Conservation (phyloP, 37 sponge, comb jelly and placozoan genomes). For the Halichondria panicea region DNA sequence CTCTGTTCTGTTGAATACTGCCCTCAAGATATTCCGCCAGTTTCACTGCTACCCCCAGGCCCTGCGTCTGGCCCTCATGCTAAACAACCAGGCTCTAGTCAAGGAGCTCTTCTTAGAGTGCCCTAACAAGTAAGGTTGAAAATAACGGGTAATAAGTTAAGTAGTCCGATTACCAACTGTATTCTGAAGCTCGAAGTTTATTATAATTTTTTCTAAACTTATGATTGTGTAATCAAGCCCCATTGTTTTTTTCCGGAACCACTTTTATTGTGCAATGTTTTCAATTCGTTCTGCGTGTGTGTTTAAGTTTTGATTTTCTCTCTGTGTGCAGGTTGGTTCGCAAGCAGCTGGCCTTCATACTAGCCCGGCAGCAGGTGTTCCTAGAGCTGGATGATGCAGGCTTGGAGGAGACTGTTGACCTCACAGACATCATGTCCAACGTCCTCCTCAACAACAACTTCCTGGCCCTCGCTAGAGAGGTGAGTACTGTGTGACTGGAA, state of each 20-base stretch:
- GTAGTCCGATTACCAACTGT: no score
- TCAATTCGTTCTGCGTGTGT: no score
- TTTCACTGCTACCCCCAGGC: conserved; percentile 84
- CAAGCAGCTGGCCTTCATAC: conserved; percentile 97
- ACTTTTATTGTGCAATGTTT: no score
- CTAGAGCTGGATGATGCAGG: conserved; percentile 81
- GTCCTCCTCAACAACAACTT: conserved; percentile 92
- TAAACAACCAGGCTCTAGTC: conserved; percentile 80
- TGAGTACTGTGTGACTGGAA: no score
- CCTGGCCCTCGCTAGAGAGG: conserved; percentile 94
- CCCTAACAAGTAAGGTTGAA: conserved; percentile 60
- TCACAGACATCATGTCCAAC: conserved; percentile 94
- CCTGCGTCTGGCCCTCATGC: conserved; percentile 85
- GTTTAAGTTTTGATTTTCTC: no score
- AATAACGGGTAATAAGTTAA: no score
- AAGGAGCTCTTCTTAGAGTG: conserved; percentile 75
- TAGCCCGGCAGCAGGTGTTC: conserved; percentile 96
- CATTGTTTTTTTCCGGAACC: no score
- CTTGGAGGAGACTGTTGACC: conserved; percentile 71
- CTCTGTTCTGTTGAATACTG: conserved; percentile 72
- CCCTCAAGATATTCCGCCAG: conserved; percentile 74
- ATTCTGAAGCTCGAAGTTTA: no score
- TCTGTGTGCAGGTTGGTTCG: conserved; percentile 67
- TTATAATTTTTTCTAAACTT: no score
- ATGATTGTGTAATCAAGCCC: no score